These are phyloP conservation scores for Tachystola acroxantha DNA, from an alignment of 2,888 invertebrate genomes.

Conservation along the genomic window DNA sequence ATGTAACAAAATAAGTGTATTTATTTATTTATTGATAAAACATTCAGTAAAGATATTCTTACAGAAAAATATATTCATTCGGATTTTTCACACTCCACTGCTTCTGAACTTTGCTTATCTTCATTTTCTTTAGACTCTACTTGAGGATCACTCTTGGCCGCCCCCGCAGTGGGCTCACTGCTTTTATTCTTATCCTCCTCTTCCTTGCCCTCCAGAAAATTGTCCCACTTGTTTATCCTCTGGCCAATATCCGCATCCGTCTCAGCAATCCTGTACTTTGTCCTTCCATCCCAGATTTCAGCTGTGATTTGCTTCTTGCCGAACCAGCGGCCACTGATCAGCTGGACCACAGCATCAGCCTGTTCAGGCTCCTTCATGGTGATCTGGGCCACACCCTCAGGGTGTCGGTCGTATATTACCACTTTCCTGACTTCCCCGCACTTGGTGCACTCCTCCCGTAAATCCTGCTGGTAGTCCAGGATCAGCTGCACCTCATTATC, in stretches of 20 bases:
- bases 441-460: constrained; percentile 92
- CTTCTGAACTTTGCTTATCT: background rate
- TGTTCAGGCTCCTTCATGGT: constrained; percentile 93
- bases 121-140: background rate
- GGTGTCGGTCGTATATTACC: constrained; percentile 93
- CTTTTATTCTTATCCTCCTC: constrained; percentile 4
- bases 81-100: constrained; percentile 2
- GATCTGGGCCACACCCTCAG: constrained; percentile 96
- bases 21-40: no score
- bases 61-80: no score
- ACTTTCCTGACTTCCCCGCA: constrained; percentile 96
- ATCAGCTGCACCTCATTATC: constrained; percentile 93
- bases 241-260: constrained; percentile 91
- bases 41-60: no score
- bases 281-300: constrained; percentile 96
- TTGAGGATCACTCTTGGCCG: background rate
- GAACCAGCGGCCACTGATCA: constrained; percentile 94
- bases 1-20: no score
- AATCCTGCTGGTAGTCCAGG: constrained; percentile 93
- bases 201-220: constrained; percentile 82
- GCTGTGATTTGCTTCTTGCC: constrained; percentile 91
- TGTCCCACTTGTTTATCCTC: constrained; percentile 92
- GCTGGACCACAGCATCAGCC: constrained; percentile 92
- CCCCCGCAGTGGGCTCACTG: background rate
- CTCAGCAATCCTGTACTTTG: constrained; percentile 94